Evolutionary conservation across 2,113 vertebrate genomes (phyloP), one percentile per base, ranked within the genome.

Genomic region (Xiphorhynchus elegans): DNA sequence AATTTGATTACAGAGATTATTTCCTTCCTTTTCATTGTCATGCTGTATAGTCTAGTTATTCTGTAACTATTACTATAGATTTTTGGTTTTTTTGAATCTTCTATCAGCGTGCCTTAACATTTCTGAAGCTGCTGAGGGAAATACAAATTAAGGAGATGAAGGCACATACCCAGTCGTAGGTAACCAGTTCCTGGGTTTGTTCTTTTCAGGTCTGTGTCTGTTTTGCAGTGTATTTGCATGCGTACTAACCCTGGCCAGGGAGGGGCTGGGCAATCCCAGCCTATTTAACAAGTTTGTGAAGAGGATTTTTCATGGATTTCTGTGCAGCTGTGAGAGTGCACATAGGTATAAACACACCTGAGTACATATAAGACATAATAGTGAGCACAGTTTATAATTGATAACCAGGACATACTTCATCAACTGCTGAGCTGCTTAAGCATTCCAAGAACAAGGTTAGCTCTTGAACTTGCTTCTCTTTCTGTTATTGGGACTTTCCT

Each of bases 291-390:
- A 19, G 37, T 55, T 62, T 52, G 17, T 40, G 29, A 87, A 35
- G 15, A 4, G 4, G 17, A 42, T 33, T 49, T 49, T 63, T 35
- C 39, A 14, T 67, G 18, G n/a, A 8, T 87, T 53, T 47, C 42
- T 63, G 17, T 58, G 60, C 9, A 35, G 8, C 11, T 63, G 15
- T 55, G 28, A 49, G 31, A 29, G 23, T n/a, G 5, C 17, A 8
- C 1, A 1, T n/a, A 9, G 40, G 6, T 44, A 23, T 59, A 10
- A 5, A 17, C 58, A 6, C n/a, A 67, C 21, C 17, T 77, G 33
- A 13, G 3, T 49, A 10, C 0, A 1, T 25, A 24, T 63, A 19
- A 56, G 49, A 20, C 14, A 1, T 18, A 23, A 7, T 4, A 47
- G 55, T 21, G 55, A 60, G 6, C 15, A 8, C 21, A 11, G 39